These are phyloP conservation scores for Syngnathus rostellatus DNA, from an alignment of 2,797 vertebrate species.

Conservation along the genomic window DNA sequence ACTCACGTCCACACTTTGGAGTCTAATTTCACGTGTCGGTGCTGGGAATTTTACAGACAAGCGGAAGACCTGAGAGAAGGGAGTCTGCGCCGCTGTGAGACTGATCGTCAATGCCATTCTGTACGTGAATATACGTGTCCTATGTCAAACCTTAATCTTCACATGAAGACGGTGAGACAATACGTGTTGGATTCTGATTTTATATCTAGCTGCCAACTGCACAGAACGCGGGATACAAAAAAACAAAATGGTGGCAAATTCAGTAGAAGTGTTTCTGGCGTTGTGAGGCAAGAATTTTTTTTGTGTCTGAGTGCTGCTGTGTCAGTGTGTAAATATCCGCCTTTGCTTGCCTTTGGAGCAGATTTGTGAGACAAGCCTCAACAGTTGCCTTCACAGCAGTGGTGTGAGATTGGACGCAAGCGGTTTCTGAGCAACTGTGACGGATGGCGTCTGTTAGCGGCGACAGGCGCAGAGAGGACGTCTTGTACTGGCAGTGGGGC, in stretches of 20 bases:
- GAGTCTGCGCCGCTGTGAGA: too few species aligned
- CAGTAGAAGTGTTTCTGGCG: constrained; percentile 30
- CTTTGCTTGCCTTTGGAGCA: constrained; percentile 55
- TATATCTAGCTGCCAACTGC: constrained; percentile 40
- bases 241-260: constrained; percentile 35
- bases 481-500: constrained; percentile 45
- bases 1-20: too few species aligned
- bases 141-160: constrained; percentile 38
- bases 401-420: constrained; percentile 57
- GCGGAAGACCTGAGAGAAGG: too few species aligned
- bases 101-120: background rate
- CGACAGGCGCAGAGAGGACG: constrained; percentile 44
- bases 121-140: constrained; percentile 21
- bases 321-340: constrained; percentile 54
- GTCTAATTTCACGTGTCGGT: too few species aligned
- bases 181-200: constrained; percentile 47
- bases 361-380: constrained; percentile 64
- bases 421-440: constrained; percentile 58
- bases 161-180: constrained; percentile 46
- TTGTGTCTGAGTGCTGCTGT: constrained; percentile 26
- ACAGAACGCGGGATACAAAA: background rate
- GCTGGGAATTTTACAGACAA: too few species aligned
- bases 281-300: constrained; percentile 25
- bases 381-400: constrained; percentile 68
- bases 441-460: constrained; percentile 61